These are phyloP conservation scores for Pseudorhombus dupliciocellatus DNA, from an alignment of 2,113 vertebrate species.

Conservation along the genomic window DNA sequence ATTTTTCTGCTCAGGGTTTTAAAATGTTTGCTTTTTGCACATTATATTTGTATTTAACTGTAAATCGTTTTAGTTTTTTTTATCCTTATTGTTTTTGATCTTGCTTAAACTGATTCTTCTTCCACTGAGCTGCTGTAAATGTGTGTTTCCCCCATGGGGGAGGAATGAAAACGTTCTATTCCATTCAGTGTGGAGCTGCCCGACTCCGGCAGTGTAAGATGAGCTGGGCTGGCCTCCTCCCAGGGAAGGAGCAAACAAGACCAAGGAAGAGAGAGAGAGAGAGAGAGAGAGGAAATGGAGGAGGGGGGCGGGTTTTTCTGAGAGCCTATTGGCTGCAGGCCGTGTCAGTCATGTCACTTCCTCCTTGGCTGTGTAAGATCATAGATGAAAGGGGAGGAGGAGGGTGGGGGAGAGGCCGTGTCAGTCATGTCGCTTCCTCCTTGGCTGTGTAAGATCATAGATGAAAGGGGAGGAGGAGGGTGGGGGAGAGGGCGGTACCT, in stretches of 20 bases:
- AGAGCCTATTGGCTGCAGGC: slow-evolving; percentile 65
- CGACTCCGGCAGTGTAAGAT: slow-evolving; percentile 49
- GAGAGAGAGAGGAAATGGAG: slow-evolving; percentile 39
- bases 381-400: slow-evolving; percentile 60
- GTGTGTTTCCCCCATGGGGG: too few relatives aligned
- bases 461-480: slow-evolving; percentile 57
- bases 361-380: slow-evolving; percentile 61
- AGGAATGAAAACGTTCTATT: too few relatives aligned
- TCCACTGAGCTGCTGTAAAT: too few relatives aligned
- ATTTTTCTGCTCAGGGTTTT: too few relatives aligned
- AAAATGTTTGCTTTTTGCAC: too few relatives aligned
- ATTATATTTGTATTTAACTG: too few relatives aligned
- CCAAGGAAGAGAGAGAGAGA: slow-evolving; percentile 29
- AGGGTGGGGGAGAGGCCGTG: too few relatives aligned
- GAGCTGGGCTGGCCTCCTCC: slow-evolving; percentile 43
- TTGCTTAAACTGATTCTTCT: too few relatives aligned
- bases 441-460: slow-evolving; percentile 51
- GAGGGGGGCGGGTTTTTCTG: slow-evolving; percentile 37
- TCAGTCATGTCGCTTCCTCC: slow-evolving; percentile 80
- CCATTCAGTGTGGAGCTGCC: slow-evolving; percentile 23
- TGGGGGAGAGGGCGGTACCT: slow-evolving; percentile 73
- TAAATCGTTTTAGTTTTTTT: too few relatives aligned
- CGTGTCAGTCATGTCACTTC: slow-evolving; percentile 78
- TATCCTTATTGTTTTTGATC: too few relatives aligned
- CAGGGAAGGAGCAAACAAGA: slow-evolving; percentile 57